Conservation (phyloP, 2,888 invertebrate genomes). For the Athripsodes cinereus region DNA sequence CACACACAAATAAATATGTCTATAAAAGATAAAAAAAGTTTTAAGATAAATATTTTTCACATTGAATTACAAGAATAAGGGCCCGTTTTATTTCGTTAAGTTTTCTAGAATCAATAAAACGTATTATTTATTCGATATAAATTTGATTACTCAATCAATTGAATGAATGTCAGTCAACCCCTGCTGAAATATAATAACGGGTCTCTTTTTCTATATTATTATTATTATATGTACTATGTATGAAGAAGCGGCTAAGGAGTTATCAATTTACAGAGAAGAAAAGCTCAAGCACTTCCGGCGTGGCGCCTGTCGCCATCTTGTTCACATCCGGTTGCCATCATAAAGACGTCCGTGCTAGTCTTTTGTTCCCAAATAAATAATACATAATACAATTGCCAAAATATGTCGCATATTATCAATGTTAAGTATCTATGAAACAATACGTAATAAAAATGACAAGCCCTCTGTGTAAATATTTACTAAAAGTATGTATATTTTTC, state of each 20-base stretch:
- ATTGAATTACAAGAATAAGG: no score
- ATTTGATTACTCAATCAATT: no score
- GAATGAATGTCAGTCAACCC: background rate
- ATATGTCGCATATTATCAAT: background rate
- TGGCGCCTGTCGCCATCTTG: constrained; percentile 26
- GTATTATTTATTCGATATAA: no score
- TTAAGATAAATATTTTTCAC: no score
- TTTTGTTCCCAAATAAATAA: constrained; percentile 20
- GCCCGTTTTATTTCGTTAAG: no score
- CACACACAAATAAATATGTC: no score
- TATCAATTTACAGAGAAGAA: constrained; percentile 24
- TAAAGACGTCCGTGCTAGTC: constrained; percentile 17
- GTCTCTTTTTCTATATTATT: background rate
- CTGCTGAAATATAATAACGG: background rate
- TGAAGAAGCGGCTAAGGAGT: constrained; percentile 22
- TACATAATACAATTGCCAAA: constrained; percentile 1
- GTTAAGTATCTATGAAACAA: no score
- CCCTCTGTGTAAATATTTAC: no score
- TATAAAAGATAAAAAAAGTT: no score
- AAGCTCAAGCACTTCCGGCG: constrained; percentile 24
- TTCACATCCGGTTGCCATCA: constrained; percentile 22
- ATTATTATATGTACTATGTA: background rate
- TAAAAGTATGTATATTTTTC: no score
- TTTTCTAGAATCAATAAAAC: no score
- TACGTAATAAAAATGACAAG: no score